Percentiles rank a stretch among this genome's conserved stretches.
Conservation (phyloP, 2,797 vertebrate genomes). For the Mormyrops attenuatus region DNA sequence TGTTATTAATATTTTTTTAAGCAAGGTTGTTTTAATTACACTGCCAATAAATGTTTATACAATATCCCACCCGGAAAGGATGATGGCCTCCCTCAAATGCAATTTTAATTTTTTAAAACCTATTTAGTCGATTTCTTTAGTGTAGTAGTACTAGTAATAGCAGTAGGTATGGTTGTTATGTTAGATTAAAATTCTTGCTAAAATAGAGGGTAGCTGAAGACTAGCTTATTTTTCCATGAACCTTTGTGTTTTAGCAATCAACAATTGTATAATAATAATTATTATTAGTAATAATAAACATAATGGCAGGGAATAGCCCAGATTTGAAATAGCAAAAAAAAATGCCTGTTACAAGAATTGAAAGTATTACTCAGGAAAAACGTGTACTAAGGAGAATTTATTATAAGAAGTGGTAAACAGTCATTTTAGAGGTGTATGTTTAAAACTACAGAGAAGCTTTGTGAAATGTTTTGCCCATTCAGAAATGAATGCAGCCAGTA, state of each 20-base stretch:
- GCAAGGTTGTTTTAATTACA: conserved; percentile 61
- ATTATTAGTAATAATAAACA: conserved; percentile 69
- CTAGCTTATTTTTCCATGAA: conserved; percentile 63
- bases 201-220: conserved; percentile 68
- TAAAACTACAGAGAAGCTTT: conserved; percentile 58
- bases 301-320: conserved; percentile 91
- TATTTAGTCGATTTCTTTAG: conserved; percentile 81
- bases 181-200: conserved; percentile 68
- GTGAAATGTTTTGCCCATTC: conserved; percentile 38
- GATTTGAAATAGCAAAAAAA: conserved; percentile 85
- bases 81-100: conserved; percentile 96
- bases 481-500: conserved; percentile 37
- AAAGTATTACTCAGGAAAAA: conserved; percentile 76
- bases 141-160: conserved; percentile 80
- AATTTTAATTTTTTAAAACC: conserved; percentile 71
- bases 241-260: conserved; percentile 89
- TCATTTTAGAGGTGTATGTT: conserved; percentile 65
- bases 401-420: conserved; percentile 69
- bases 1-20: conserved; percentile 32
- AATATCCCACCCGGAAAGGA: conserved; percentile 90
- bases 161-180: conserved; percentile 88
- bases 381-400: conserved; percentile 67
- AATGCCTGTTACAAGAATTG: conserved; percentile 75
- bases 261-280: conserved; percentile 73
- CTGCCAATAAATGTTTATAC: conserved; percentile 99